Percentiles rank a stretch among this genome's conserved stretches.
Evolutionary conservation across 2,888 invertebrate genomes (phyloP).

Genomic region (Synanthedon andrenaeformis): DNA sequence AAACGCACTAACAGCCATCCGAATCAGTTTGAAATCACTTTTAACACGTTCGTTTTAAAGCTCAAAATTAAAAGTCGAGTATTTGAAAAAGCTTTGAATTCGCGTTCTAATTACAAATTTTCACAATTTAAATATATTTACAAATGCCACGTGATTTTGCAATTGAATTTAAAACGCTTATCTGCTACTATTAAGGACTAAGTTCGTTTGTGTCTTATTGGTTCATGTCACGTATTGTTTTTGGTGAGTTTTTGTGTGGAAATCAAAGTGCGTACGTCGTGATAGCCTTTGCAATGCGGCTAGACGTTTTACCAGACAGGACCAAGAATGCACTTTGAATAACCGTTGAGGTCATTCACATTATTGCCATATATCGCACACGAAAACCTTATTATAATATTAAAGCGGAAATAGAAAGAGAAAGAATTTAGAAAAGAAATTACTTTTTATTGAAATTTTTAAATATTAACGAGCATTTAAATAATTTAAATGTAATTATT

Average conservation of each 20-base stretch:
- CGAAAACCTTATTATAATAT: too few relatives aligned
- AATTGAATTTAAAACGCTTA: background rate
- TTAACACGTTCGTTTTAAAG: background rate
- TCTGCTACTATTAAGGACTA: background rate
- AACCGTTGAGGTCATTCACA: background rate
- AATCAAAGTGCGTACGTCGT: constrained; percentile 35
- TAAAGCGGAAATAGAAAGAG: too few relatives aligned
- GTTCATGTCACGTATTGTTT: background rate
- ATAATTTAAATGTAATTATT: too few relatives aligned
- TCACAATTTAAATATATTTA: background rate
- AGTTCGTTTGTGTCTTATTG: background rate
- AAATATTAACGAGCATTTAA: too few relatives aligned
- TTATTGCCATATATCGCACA: background rate
- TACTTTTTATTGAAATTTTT: too few relatives aligned
- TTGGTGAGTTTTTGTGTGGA: constrained; percentile 8
- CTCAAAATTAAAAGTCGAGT: background rate
- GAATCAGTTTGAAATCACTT: background rate
- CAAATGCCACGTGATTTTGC: background rate
- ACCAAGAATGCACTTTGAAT: background rate
- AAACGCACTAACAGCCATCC: background rate
- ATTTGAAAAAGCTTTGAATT: background rate
- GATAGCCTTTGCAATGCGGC: constrained; percentile 35
- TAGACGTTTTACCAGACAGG: constrained; percentile 50
- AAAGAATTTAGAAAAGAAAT: too few relatives aligned
- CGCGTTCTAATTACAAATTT: background rate